Evolutionary conservation across 1,140 invertebrate genomes (phyloP).

Genomic region (Helicoverpa armigera): DNA sequence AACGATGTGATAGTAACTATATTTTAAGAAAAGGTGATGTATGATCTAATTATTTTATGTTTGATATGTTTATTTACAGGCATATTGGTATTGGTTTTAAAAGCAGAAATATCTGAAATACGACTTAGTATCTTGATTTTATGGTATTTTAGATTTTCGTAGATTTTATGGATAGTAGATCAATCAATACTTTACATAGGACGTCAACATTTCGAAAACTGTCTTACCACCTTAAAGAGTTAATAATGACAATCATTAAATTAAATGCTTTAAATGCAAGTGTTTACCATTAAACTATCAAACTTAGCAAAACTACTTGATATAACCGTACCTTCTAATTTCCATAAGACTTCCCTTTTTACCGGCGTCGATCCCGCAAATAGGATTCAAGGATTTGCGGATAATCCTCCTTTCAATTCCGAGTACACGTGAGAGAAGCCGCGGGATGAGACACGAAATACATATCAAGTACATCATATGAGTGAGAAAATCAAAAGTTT

Average conservation of each 20-base stretch:
- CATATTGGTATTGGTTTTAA: too few relatives aligned
- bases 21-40: not conserved
- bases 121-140: too few relatives aligned
- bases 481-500: conserved; percentile 22
- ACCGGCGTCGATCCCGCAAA: conserved; percentile 22
- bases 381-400: conserved; percentile 27
- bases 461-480: conserved; percentile 32
- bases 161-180: too few relatives aligned
- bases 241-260: too few relatives aligned
- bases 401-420: conserved; percentile 41
- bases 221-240: too few relatives aligned
- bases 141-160: too few relatives aligned
- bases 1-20: not conserved
- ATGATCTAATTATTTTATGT: too few relatives aligned
- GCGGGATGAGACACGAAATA: conserved; percentile 9
- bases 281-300: not conserved
- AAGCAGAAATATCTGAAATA: too few relatives aligned
- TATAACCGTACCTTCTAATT: not conserved
- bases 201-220: too few relatives aligned
- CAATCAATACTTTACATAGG: too few relatives aligned
- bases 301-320: not conserved
- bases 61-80: too few relatives aligned
- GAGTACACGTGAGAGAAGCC: conserved; percentile 15
- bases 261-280: too few relatives aligned
- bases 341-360: conserved; percentile 27